Evolutionary conservation across 2,888 invertebrate genomes (phyloP), one percentile per base, ranked within the genome.

Genomic region (Lomographa bimaculata): DNA sequence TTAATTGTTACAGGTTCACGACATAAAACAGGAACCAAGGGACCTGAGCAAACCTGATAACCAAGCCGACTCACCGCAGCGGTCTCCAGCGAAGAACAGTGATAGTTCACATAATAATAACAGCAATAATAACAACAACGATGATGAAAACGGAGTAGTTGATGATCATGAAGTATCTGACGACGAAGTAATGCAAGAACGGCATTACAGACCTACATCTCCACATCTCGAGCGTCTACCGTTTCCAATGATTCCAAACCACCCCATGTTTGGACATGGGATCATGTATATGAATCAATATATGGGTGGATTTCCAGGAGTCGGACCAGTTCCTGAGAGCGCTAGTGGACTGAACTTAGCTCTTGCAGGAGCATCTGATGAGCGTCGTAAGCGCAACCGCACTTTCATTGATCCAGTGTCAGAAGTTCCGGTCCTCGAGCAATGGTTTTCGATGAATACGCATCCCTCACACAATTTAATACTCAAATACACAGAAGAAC

Each of bases 391-490:
- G 78, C 93, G 99, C 23, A 99, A 98, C 79, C 93, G 99, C 56
- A 98, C 99, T 21, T 99, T 99, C 87, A 99, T 99, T 67, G 99
- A 99, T 86, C 99, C 99, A 0, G 97, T 99, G 9, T 97, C 98
- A 7, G 99, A 99, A 89, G 98, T 99, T 38, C 97, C 97, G 8
- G 93, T 96, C 49, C 89, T 97, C 50, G 97, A 97, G 74, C 96
- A 97, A 71, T 98, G 98, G 98, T 99, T 98, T 82, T 94, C 95
- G 14, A 94, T 97, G 85, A 99, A 99, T 83, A 99, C 99, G 17
- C 99, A 99, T 87, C 99, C 99, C 19, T 97, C 98, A 60, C 98
- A 99, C 85, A 97, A 97, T 89, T 91, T 98, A 71, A 99, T 99
- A 67, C 92, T 99, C 57, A 98, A 98, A 79, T 99, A 98, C 79